A percentile compares a stretch with the other conserved stretches of the same genome.
Conservation (phyloP, 1,140 invertebrate species). For the Bombus consobrinus region DNA sequence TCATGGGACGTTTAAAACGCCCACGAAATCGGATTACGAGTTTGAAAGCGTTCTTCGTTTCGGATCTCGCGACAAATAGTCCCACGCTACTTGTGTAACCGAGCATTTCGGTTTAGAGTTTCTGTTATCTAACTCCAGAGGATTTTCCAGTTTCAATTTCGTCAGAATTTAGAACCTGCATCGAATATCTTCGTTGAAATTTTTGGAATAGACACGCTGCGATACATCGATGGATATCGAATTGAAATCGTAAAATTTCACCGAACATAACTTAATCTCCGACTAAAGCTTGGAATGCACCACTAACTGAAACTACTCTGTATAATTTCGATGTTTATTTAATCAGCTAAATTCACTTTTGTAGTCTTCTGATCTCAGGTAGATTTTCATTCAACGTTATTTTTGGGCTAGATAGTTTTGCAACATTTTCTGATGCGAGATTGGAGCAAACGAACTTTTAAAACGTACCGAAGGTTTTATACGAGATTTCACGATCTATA, state of each 20-base stretch:
- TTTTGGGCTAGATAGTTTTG: not conserved
- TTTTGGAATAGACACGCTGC: not conserved
- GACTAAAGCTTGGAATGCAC: not conserved
- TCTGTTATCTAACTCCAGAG: not conserved
- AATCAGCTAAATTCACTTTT: not conserved
- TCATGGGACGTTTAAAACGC: not conserved
- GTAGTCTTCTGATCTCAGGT: not conserved
- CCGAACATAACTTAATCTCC: not conserved
- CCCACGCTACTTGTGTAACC: conserved; percentile 22
- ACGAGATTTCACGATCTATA: not conserved
- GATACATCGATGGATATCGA: not conserved
- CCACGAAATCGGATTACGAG: conserved; percentile 33
- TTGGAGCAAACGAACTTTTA: not conserved
- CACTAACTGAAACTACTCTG: too few species aligned
- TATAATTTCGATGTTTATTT: not conserved
- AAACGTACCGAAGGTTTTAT: not conserved
- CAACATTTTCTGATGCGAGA: too few species aligned
- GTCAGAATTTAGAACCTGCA: not conserved
- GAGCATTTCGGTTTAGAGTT: not conserved
- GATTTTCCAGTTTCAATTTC: not conserved
- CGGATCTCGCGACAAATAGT: not conserved
- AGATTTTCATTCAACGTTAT: not conserved
- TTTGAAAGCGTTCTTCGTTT: not conserved
- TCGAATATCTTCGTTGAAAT: not conserved
- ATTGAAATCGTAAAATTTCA: not conserved